A percentile compares a stretch with the other conserved stretches of the same genome.
These are phyloP conservation scores for Accipiter virgatus DNA, from an alignment of 2,113 vertebrate species.

Conservation along the genomic window DNA sequence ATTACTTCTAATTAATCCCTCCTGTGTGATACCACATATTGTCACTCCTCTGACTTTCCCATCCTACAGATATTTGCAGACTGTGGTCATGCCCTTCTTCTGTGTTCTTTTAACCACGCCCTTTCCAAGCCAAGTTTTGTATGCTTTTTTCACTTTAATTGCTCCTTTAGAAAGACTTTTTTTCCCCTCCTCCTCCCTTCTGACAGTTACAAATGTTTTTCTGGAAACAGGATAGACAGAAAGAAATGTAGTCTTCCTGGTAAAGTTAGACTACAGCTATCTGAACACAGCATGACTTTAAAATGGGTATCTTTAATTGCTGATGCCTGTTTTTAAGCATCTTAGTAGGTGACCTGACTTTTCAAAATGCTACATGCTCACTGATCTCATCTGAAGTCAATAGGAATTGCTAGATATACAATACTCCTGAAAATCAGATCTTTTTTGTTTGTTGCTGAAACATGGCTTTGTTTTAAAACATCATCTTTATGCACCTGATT, in stretches of 20 bases:
- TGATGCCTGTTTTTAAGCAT: neutral
- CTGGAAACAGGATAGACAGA: neutral
- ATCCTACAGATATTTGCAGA: constrained; percentile 5
- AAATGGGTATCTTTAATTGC: neutral
- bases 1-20: constrained; percentile 34
- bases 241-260: neutral
- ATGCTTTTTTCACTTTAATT: neutral
- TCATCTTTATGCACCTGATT: neutral
- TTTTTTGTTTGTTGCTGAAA: neutral
- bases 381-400: neutral
- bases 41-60: neutral
- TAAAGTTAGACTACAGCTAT: neutral
- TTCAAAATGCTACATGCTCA: neutral
- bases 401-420: neutral
- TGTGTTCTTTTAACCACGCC: neutral
- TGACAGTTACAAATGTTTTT: neutral
- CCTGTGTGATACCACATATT: neutral
- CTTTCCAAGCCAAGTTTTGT: neutral
- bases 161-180: neutral
- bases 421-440: neutral
- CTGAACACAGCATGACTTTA: neutral
- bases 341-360: neutral
- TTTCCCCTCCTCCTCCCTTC: neutral
- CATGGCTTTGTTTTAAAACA: neutral
- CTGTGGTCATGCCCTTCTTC: neutral